phyloP scores from a whole-genome alignment of 1,140 invertebrate genomes.

The Amphibalanus amphitrite region DNA sequence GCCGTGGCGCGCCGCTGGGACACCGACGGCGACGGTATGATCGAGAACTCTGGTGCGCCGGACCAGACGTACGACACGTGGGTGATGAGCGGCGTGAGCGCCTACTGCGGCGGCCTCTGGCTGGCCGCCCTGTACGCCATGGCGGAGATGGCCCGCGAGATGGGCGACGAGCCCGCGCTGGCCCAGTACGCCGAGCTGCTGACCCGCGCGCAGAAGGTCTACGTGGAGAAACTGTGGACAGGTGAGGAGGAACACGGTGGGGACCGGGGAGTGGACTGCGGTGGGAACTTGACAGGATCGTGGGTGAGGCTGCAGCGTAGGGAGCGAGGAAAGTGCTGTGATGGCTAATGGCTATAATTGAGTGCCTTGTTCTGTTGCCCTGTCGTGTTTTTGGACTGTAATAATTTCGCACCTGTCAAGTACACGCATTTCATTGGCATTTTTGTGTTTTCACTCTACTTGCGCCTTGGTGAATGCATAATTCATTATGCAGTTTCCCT shows the following conservation, averaged over 20 bases:
- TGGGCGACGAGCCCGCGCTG: neutral
- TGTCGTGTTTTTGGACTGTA: too few species aligned
- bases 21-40: constrained; percentile 66
- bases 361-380: too few species aligned
- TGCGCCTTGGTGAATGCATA: too few species aligned
- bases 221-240: neutral
- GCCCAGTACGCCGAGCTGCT: neutral
- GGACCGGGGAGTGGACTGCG: too few species aligned
- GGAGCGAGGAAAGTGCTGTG: too few species aligned
- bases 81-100: constrained; percentile 53
- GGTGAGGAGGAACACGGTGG: neutral
- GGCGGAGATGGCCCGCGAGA: constrained; percentile 24
- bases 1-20: constrained; percentile 40
- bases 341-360: too few species aligned
- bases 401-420: too few species aligned
- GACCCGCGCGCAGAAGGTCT: neutral
- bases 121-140: constrained; percentile 53
- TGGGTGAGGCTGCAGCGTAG: too few species aligned
- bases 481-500: too few species aligned
- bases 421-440: too few species aligned
- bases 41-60: constrained; percentile 72
- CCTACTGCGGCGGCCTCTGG: constrained; percentile 85
- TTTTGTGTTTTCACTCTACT: too few species aligned
- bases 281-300: too few species aligned
- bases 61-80: constrained; percentile 89